Evolutionary conservation across 2,888 invertebrate genomes (phyloP).

Genomic region (Leptogaster cylindrica): DNA sequence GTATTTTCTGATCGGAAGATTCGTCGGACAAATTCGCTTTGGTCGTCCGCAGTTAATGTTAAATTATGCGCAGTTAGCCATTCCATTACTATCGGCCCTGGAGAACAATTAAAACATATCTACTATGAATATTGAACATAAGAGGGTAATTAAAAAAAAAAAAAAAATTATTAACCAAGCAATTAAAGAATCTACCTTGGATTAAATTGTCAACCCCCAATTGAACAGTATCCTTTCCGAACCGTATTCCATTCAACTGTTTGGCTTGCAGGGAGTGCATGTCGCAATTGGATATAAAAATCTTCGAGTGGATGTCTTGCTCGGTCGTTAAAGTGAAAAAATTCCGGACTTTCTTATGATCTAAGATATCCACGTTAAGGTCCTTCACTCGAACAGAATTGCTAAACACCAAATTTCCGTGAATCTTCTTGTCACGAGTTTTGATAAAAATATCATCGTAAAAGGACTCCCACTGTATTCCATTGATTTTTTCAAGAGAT

Average conservation of each 20-base stretch:
- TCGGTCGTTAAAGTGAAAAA: constrained; percentile 2
- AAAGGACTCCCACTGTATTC: neutral
- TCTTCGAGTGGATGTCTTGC: neutral
- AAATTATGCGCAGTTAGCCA: neutral
- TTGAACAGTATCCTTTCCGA: neutral
- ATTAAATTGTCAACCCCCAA: neutral
- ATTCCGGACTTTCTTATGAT: neutral
- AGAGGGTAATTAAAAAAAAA: neutral
- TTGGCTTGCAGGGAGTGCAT: neutral
- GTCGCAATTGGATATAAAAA: neutral
- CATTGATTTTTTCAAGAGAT: neutral
- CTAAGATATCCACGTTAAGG: neutral
- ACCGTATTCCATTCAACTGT: neutral
- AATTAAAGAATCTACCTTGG: neutral
- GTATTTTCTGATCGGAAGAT: neutral
- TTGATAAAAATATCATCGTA: neutral
- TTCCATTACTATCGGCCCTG: neutral
- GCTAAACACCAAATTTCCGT: neutral
- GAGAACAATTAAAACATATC: neutral
- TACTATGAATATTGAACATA: neutral
- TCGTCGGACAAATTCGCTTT: neutral
- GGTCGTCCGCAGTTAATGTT: neutral
- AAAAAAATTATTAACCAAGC: neutral
- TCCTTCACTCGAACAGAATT: neutral
- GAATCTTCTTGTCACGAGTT: neutral